These are phyloP conservation scores for Tachyglossus aculeatus DNA, from an alignment of 2,797 vertebrate genomes.

Conservation along the genomic window DNA sequence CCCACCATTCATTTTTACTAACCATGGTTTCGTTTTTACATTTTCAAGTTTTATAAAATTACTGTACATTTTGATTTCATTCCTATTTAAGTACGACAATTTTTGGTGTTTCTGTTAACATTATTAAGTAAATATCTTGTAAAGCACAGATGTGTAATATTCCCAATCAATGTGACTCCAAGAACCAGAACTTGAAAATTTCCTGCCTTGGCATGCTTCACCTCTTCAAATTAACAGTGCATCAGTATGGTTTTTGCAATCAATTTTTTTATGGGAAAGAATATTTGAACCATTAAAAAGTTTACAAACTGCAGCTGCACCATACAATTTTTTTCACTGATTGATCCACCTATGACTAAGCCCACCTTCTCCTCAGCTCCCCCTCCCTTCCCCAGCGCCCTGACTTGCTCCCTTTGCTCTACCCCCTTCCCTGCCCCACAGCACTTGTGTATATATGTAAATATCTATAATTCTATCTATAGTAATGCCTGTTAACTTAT, in stretches of 20 bases:
- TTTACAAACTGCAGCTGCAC: conserved; percentile 32
- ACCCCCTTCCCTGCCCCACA: too few relatives aligned
- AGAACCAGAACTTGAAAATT: conserved; percentile 45
- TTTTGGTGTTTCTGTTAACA: conserved; percentile 28
- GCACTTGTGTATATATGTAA: too few relatives aligned
- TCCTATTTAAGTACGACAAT: conserved; percentile 28
- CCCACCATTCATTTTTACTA: too few relatives aligned
- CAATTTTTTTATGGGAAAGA: conserved; percentile 15
- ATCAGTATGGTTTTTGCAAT: conserved; percentile 42
- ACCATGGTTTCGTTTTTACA: too few relatives aligned
- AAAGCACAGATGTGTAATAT: conserved; percentile 34
- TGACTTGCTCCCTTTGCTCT: too few relatives aligned
- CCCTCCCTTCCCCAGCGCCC: too few relatives aligned
- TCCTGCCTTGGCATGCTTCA: conserved; percentile 37
- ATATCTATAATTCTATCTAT: too few relatives aligned
- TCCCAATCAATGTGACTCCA: conserved; percentile 50
- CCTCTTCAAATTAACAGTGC: conserved; percentile 46
- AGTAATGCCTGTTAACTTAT: too few relatives aligned
- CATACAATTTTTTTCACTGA: conserved; percentile 31
- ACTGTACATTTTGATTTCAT: too few relatives aligned
- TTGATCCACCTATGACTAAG: conserved; percentile 26
- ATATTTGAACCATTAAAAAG: conserved; percentile 46
- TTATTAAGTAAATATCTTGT: conserved; percentile 39
- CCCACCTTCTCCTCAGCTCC: too few relatives aligned
- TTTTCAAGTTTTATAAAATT: too few relatives aligned